Percentiles rank a stretch among this genome's conserved stretches.
These are phyloP conservation scores for Palaemon carinicauda DNA, from an alignment of 1,140 invertebrate genomes.

Conservation along the genomic window DNA sequence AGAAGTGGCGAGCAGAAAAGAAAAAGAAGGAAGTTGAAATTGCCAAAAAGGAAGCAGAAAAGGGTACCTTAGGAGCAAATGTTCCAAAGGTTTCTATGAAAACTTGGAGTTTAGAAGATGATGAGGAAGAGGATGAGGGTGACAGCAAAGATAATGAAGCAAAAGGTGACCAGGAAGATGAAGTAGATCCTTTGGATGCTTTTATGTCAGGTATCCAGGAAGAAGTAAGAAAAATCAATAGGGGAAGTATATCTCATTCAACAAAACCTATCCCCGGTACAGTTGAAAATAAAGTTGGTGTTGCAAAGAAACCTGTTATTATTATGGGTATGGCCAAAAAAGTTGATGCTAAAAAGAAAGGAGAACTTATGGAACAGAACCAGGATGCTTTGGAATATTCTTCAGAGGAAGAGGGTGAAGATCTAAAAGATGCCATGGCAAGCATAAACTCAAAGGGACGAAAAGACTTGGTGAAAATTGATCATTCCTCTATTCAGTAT, in stretches of 20 bases:
- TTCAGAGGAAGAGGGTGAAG: constrained; percentile 95
- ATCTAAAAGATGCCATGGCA: constrained; percentile 81
- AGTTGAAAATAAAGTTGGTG: constrained; percentile 48
- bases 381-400: constrained; percentile 97
- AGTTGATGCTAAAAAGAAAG: constrained; percentile 80
- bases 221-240: constrained; percentile 90
- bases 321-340: constrained; percentile 92
- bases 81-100: constrained; percentile 66
- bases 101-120: constrained; percentile 93
- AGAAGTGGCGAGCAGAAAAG: constrained; percentile 88
- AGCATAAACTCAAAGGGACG: constrained; percentile 58
- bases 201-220: constrained; percentile 91
- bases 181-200: constrained; percentile 95
- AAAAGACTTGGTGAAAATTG: constrained; percentile 84
- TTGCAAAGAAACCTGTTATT: constrained; percentile 73
- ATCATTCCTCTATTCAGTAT: constrained; percentile 85
- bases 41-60: constrained; percentile 77
- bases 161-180: constrained; percentile 68
- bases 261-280: constrained; percentile 15
- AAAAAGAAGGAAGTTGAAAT: constrained; percentile 85
- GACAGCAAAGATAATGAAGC: constrained; percentile 57
- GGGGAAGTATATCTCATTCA: not conserved
- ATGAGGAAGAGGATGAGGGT: constrained; percentile 70
- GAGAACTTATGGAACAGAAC: constrained; percentile 96
- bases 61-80: constrained; percentile 67